A percentile compares a stretch with the other conserved stretches of the same genome.
Evolutionary conservation across 1,140 invertebrate genomes (phyloP).

Genomic region (Magallana ariakensis): DNA sequence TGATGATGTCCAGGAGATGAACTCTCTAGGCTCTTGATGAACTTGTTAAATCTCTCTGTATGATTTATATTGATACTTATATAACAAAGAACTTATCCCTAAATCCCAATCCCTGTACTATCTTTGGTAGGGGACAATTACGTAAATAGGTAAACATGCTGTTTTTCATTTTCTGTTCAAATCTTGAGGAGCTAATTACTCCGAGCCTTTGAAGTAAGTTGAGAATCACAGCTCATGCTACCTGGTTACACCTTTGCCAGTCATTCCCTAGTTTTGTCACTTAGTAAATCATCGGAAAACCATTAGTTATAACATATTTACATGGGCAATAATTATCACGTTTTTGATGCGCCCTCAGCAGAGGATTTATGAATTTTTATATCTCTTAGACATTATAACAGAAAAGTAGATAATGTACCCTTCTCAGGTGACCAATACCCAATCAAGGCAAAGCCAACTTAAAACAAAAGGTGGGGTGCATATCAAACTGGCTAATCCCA

Average conservation of each 20-base stretch:
- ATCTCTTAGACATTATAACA: conserved; percentile 21
- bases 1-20: not conserved
- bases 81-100: not conserved
- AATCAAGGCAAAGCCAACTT: conserved; percentile 26
- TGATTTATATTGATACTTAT: conserved; percentile 13
- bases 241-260: not conserved
- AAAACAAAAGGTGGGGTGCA: conserved; percentile 35
- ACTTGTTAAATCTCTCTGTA: not conserved
- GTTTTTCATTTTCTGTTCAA: conserved; percentile 17
- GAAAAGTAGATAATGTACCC: conserved; percentile 12
- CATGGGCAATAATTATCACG: conserved; percentile 25
- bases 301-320: conserved; percentile 25
- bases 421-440: conserved; percentile 9
- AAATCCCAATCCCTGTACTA: not conserved
- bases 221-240: not conserved
- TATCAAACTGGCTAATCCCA: conserved; percentile 24
- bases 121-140: not conserved
- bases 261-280: not conserved
- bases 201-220: conserved; percentile 5
- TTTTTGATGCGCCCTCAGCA: not conserved
- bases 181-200: conserved; percentile 21
- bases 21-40: no score
- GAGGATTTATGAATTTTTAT: conserved; percentile 7
- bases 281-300: conserved; percentile 13
- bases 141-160: conserved; percentile 30